Evolutionary conservation across 2,113 vertebrate genomes (phyloP), one percentile per base, ranked within the genome.

Genomic region (Phodopus roborovskii): DNA sequence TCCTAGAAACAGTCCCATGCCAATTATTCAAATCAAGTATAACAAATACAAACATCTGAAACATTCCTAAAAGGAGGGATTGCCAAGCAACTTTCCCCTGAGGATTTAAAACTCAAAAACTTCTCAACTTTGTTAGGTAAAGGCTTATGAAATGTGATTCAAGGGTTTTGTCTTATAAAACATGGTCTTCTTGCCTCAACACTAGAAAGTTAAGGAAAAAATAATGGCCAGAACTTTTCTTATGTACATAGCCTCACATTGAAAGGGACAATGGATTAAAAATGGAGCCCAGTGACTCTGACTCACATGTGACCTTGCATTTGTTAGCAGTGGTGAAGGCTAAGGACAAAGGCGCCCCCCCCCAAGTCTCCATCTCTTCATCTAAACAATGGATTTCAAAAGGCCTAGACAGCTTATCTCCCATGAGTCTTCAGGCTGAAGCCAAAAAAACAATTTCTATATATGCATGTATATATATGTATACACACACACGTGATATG

Each of bases 21-120:
- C 91, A 56, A 42, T 90, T 91, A 88, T 75, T 96, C 92, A 96
- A 98, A 97, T 74, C 86, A 95, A 9, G 12, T 87, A 60, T 26
- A 86, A 88, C 45, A 92, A 96, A 64, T 45, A 83, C 73, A 93
- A 68, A 19, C 42, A 96, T 56, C 68, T 70, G 75, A 87, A 81
- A 95, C 42, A 78, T 5, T 42, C 26, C 19, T 96, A 79, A 45
- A 62, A 73, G 2, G 82, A 0, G 53, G 45, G 71, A 84, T 58
- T 92, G 94, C 58, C 60, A 88, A 79, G 33, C 26, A 36, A 15
- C 20, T 88, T 89, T 96, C 62, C 73, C 78, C 56, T 71, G 64
- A 88, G 60, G 45, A 95, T 90, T 39, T 50, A n/a, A 90, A 88
- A 90, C 33, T 71, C 42, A 60, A 78, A 88, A 90, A 33, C 11